These are phyloP conservation scores for Amia ocellicauda DNA, from an alignment of 2,113 vertebrate species.

Conservation along the genomic window DNA sequence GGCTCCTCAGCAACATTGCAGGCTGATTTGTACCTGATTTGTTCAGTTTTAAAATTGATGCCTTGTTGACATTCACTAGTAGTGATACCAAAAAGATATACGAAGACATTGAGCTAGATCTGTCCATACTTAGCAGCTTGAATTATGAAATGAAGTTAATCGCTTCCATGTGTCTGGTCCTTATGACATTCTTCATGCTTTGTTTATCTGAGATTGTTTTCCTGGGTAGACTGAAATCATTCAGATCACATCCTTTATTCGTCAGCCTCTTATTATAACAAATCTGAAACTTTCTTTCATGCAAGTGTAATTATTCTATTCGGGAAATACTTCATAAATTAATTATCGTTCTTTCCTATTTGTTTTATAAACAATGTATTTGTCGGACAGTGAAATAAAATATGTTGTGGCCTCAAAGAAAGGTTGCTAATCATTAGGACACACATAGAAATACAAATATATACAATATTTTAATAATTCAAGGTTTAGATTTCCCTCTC, in stretches of 20 bases:
- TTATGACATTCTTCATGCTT: background rate
- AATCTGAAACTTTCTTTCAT: constrained; percentile 6
- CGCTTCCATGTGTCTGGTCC: constrained; percentile 2
- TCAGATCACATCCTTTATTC: background rate
- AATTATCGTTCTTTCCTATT: background rate
- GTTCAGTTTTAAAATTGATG: constrained; percentile 17
- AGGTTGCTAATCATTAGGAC: no score
- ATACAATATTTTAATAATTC: no score
- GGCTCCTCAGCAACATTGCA: background rate
- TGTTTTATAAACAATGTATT: background rate
- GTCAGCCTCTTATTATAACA: constrained; percentile 2
- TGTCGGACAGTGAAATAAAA: background rate
- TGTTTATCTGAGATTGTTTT: constrained; percentile 25
- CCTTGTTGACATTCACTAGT: constrained; percentile 35
- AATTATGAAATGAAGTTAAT: constrained; percentile 19
- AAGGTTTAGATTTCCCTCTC: no score
- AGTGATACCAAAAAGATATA: constrained; percentile 34
- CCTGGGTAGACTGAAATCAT: constrained; percentile 9
- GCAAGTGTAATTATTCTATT: background rate
- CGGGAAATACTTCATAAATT: background rate
- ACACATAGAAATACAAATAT: no score
- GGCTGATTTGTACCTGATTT: background rate
- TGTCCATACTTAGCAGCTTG: constrained; percentile 13
- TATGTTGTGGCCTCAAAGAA: no score
- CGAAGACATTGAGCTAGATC: constrained; percentile 14